Evolutionary conservation across 2,888 invertebrate species (phyloP).

Genomic region (Apocheima hispidaria): DNA sequence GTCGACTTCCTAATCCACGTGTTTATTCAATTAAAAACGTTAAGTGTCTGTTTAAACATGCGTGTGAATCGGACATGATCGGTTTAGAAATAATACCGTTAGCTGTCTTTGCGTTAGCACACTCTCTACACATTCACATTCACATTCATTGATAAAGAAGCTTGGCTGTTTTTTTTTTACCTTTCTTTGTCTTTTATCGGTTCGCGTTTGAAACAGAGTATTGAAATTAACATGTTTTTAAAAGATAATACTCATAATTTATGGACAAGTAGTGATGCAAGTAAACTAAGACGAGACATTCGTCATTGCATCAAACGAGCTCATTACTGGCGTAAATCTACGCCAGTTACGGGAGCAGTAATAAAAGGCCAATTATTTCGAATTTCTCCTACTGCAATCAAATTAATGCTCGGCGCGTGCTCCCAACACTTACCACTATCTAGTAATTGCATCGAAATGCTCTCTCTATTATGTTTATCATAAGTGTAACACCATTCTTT

Average conservation of each 20-base stretch:
- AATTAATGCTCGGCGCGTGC: constrained; percentile 72
- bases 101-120: constrained; percentile 11
- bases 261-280: constrained; percentile 15
- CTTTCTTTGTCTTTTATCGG: not conserved
- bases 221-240: not conserved
- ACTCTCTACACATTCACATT: constrained; percentile 3
- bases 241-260: not conserved
- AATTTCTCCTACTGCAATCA: constrained; percentile 72
- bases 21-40: constrained; percentile 65
- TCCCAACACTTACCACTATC: constrained; percentile 49
- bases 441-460: constrained; percentile 75
- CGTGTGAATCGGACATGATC: constrained; percentile 70
- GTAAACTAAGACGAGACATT: constrained; percentile 30
- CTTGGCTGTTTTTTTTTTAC: not conserved
- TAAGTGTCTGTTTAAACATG: constrained; percentile 65
- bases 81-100: constrained; percentile 41
- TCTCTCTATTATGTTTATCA: constrained; percentile 63
- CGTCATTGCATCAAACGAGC: constrained; percentile 57
- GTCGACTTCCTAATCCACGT: constrained; percentile 54
- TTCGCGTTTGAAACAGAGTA: not conserved
- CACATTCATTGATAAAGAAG: not conserved
- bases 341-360: constrained; percentile 47
- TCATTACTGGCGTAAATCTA: constrained; percentile 45
- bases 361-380: constrained; percentile 71
- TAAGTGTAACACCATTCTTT: constrained; percentile 54